Conservation (phyloP, 2,113 vertebrate genomes). For the Seriola rivoliana region DNA sequence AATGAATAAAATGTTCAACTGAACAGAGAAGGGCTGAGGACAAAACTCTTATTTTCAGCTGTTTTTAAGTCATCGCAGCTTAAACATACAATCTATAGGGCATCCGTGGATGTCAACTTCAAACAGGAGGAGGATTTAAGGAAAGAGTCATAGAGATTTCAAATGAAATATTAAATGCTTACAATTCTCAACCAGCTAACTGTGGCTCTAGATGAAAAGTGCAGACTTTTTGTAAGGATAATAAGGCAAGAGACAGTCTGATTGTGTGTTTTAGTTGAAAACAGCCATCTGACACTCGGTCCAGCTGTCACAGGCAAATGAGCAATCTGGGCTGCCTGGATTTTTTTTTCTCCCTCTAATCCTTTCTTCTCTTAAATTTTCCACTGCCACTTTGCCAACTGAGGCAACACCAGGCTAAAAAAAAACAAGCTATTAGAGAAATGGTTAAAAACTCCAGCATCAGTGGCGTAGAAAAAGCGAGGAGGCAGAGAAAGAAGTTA, state of each 20-base stretch:
- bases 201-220: slow-evolving; percentile 6
- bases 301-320: slow-evolving; percentile 56
- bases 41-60: not conserved
- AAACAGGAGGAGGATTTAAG: not conserved
- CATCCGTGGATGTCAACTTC: not conserved
- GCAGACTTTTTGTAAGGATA: slow-evolving; percentile 30
- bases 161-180: slow-evolving; percentile 27
- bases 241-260: slow-evolving; percentile 44
- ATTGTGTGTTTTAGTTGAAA: slow-evolving; percentile 39
- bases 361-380: slow-evolving; percentile 30
- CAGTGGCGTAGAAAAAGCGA: not conserved
- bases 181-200: not conserved
- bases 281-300: slow-evolving; percentile 41
- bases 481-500: slow-evolving; percentile 5
- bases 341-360: slow-evolving; percentile 27
- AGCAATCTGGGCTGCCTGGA: slow-evolving; percentile 46
- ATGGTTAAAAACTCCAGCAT: not conserved
- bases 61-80: not conserved
- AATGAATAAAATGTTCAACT: not conserved
- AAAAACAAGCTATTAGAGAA: slow-evolving; percentile 31
- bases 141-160: slow-evolving; percentile 21
- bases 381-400: slow-evolving; percentile 32
- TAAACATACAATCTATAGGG: not conserved
- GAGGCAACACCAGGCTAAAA: slow-evolving; percentile 21
- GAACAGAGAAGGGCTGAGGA: not conserved